These are phyloP conservation scores for Diarsia mendica DNA, from an alignment of 2,888 invertebrate genomes.

Conservation along the genomic window DNA sequence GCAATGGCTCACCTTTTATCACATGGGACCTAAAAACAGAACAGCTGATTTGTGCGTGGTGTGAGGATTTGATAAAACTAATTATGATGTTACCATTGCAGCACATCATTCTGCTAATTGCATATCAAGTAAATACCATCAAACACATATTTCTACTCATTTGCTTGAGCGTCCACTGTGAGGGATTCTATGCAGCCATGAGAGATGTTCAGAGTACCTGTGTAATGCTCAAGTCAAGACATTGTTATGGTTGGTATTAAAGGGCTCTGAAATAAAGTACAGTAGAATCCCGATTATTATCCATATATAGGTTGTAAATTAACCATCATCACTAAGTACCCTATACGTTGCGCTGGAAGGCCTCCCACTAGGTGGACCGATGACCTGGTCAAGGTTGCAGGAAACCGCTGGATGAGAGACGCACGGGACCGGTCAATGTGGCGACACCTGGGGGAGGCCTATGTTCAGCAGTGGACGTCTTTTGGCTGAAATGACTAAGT, in stretches of 20 bases:
- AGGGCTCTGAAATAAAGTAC: not conserved
- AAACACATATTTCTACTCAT: not conserved
- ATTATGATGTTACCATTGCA: not conserved
- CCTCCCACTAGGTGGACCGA: no score
- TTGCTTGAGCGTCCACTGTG: constrained; percentile 6
- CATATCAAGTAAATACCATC: not conserved
- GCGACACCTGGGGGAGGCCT: no score
- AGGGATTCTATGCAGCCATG: constrained; percentile 3
- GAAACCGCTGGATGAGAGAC: no score
- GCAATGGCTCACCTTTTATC: not conserved
- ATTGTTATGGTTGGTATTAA: constrained; percentile 9
- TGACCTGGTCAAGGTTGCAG: no score
- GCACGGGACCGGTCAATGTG: no score
- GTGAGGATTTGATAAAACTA: not conserved
- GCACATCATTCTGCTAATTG: not conserved
- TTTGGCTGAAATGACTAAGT: no score
- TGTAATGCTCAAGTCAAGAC: not conserved
- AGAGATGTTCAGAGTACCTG: constrained; percentile 6
- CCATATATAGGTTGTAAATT: no score
- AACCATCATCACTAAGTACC: no score
- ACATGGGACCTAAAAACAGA: not conserved
- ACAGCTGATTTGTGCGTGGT: not conserved
- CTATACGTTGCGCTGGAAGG: no score
- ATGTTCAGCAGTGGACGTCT: no score
- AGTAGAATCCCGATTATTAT: no score